Conservation (phyloP, 1,140 invertebrate species). For the Sycophaga agraensis region DNA sequence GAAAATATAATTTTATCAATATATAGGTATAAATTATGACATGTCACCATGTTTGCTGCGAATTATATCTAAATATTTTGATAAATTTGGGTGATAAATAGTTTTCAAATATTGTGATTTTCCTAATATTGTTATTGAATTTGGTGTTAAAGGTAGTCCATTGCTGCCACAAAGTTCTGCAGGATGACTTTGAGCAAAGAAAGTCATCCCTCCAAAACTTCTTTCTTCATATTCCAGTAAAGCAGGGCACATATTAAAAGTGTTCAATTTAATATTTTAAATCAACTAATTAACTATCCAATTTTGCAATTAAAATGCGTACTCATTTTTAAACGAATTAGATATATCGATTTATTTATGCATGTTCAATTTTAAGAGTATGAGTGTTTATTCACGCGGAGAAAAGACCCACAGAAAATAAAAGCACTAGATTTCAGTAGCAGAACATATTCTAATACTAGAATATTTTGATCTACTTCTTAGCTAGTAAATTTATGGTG, state of each 20-base stretch:
- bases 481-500: too few relatives aligned
- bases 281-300: too few relatives aligned
- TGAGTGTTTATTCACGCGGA: too few relatives aligned
- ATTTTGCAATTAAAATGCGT: too few relatives aligned
- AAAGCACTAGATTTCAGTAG: too few relatives aligned
- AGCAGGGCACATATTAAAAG: conserved; percentile 56
- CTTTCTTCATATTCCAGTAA: conserved; percentile 53
- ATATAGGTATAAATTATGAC: conserved; percentile 25
- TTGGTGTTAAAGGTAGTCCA: conserved; percentile 91
- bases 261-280: too few relatives aligned
- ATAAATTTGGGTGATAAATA: conserved; percentile 78
- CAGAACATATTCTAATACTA: too few relatives aligned
- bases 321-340: too few relatives aligned
- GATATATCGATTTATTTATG: too few relatives aligned
- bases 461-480: too few relatives aligned
- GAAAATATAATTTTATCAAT: background rate
- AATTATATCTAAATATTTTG: conserved; percentile 87
- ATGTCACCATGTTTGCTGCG: conserved; percentile 87
- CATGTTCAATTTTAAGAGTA: too few relatives aligned
- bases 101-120: conserved; percentile 82
- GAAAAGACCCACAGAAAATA: too few relatives aligned
- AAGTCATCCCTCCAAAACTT: conserved; percentile 81
- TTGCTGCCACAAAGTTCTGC: conserved; percentile 93
- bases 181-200: conserved; percentile 86
- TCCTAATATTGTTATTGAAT: conserved; percentile 92